Evolutionary conservation across 2,113 vertebrate genomes (phyloP).

Genomic region (Cricetomys ansorgei): DNA sequence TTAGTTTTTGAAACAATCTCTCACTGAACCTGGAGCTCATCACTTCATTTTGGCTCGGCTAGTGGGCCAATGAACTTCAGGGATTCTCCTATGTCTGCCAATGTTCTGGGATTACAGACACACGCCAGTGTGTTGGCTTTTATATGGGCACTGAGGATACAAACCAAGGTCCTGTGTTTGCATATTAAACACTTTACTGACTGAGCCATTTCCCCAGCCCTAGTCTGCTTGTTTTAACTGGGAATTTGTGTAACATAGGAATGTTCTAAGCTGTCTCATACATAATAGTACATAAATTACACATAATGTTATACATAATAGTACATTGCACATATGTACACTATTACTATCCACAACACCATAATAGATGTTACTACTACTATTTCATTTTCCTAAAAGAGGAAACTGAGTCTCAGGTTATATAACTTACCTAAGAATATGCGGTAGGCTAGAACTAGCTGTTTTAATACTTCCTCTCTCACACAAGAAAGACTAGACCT

Average conservation of each 20-base stretch:
- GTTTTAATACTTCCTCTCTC: background rate
- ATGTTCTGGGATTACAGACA: background rate
- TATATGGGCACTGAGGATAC: background rate
- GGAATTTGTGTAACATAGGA: constrained; percentile 13
- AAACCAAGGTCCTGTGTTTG: background rate
- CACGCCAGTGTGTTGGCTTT: background rate
- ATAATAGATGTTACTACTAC: background rate
- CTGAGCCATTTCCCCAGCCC: background rate
- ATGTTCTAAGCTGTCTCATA: constrained; percentile 1
- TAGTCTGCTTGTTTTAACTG: constrained; percentile 41
- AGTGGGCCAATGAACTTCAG: background rate
- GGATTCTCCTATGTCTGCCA: background rate
- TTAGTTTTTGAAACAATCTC: background rate
- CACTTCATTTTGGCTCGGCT: background rate
- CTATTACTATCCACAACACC: background rate
- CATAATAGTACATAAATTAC: no score
- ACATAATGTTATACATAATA: no score
- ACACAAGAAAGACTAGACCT: constrained; percentile 31
- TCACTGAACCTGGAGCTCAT: background rate
- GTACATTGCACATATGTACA: no score
- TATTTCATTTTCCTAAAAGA: constrained; percentile 41
- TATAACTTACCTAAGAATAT: constrained; percentile 12
- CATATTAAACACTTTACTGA: background rate
- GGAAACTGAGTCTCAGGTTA: constrained; percentile 33
- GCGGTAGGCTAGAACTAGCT: background rate